Conservation (phyloP, 1,140 invertebrate species). For the Eueides isabella region DNA sequence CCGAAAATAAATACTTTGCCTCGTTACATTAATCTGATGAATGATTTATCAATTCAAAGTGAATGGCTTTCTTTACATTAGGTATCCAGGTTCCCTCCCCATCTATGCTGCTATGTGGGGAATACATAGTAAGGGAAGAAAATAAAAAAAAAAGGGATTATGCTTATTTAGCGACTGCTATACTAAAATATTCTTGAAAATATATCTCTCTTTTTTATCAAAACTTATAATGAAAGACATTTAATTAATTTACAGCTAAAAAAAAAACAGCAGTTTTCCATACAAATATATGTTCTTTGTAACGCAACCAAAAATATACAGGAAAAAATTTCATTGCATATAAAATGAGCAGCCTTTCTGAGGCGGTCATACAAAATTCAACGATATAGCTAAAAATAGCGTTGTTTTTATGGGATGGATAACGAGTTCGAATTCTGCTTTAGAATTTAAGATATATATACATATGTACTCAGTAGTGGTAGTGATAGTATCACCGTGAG, state of each 20-base stretch:
- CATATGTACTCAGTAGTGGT: too few species aligned
- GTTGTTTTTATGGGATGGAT: not conserved
- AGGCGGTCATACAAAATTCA: constrained; percentile 14
- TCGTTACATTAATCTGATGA: too few species aligned
- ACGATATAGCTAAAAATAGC: constrained; percentile 6
- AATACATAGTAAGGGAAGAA: too few species aligned
- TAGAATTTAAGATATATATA: not conserved
- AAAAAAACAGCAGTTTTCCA: not conserved
- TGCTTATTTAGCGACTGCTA: too few species aligned
- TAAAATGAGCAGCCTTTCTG: constrained; percentile 6
- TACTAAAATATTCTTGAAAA: too few species aligned
- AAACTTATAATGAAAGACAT: not conserved
- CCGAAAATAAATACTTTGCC: not conserved
- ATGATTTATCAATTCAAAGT: too few species aligned
- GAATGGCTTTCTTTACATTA: too few species aligned
- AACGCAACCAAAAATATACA: constrained; percentile 5
- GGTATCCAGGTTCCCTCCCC: too few species aligned
- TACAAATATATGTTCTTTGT: not conserved
- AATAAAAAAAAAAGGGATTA: too few species aligned
- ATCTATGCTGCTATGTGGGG: too few species aligned
- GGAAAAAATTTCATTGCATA: constrained; percentile 11
- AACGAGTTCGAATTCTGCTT: not conserved
- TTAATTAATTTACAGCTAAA: not conserved
- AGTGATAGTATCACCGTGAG: too few species aligned
- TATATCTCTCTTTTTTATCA: not conserved